Conservation (phyloP, 2,797 vertebrate species). For the Artibeus jamaicensis region DNA sequence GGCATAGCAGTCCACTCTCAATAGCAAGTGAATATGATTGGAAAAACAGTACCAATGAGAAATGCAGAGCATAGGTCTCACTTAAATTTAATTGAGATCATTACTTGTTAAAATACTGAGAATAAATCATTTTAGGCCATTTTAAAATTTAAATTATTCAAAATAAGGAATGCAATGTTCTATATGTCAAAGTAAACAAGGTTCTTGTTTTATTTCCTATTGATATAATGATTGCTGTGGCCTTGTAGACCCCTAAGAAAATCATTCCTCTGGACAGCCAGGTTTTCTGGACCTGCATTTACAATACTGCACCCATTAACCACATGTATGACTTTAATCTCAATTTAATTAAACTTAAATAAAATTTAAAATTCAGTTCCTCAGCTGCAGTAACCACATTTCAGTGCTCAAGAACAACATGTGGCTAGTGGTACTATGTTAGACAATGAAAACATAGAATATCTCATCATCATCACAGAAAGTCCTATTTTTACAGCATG, state of each 20-base stretch:
- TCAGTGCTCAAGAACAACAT: background rate
- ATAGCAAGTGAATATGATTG: constrained; percentile 47
- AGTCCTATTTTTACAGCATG: background rate
- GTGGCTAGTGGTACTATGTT: background rate
- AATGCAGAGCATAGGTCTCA: constrained; percentile 18
- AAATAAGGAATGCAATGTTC: constrained; percentile 39
- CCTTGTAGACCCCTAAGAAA: background rate
- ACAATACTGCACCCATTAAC: background rate
- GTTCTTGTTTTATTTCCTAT: constrained; percentile 32
- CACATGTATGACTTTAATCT: constrained; percentile 12
- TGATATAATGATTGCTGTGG: background rate
- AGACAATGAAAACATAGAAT: background rate
- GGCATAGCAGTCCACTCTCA: constrained; percentile 19
- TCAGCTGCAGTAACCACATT: constrained; percentile 4
- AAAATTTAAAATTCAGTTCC: background rate
- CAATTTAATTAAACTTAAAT: constrained; percentile 40
- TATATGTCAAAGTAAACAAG: constrained; percentile 37
- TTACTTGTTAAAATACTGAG: constrained; percentile 66
- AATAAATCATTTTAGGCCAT: constrained; percentile 46
- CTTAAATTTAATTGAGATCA: constrained; percentile 66
- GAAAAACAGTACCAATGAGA: constrained; percentile 63
- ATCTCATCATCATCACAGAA: constrained; percentile 1
- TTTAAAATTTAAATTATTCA: constrained; percentile 48
- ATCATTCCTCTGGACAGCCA: background rate
- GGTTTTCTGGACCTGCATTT: background rate